Base-by-base conservation (phyloP, 2,113 vertebrate genomes). In the Ramphastos sulfuratus region DNA sequence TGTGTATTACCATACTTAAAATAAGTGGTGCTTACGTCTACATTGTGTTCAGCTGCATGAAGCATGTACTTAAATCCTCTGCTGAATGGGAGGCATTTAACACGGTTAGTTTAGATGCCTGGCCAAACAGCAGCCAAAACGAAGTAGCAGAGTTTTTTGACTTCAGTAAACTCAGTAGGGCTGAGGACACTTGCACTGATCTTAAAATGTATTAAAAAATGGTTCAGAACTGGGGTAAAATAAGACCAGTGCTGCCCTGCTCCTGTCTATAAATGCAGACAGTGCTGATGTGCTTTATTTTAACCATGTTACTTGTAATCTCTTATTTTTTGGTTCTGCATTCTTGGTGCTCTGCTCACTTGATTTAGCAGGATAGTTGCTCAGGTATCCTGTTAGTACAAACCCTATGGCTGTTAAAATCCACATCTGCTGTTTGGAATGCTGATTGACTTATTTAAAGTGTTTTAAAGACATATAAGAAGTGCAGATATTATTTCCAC, bases 281-380 rank as follows among this genome's bases (percentile, higher is more conserved):
- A 85, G 85, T 85, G 77, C 95, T 95, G 94, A 93, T 83, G 35
- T 67, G 11, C 88, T 87, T 96, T 89, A 92, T 93, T 94, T 94
- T 95, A 72, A 92, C 58, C 60, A 77, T 74, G 61, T 90, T 95
- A 79, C 88, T 95, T 63, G 82, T 77, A 31, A 66, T 87, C 16
- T 87, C 31, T 94, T 92, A 85, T 88, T 96, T 97, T 93, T 97
- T 89, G 79, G 72, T 96, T 97, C 93, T 2, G 0, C 71, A 56
- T 77, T 55, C 37, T 71, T 63, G 9, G 19, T 60, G 31, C 48
- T 85, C 31, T 33, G 24, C 20, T 82, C 69, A 35, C 28, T 17
- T 52, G 46, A 63, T 7, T 59, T 87, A 79, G 42, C 31, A 71
- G 72, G 58, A 33, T 88, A 90, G 90, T 90, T 95, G 54, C 18